Evolutionary conservation across 2,888 invertebrate genomes (phyloP), one percentile per base, ranked within the genome.

Genomic region (Parnassius apollo): DNA sequence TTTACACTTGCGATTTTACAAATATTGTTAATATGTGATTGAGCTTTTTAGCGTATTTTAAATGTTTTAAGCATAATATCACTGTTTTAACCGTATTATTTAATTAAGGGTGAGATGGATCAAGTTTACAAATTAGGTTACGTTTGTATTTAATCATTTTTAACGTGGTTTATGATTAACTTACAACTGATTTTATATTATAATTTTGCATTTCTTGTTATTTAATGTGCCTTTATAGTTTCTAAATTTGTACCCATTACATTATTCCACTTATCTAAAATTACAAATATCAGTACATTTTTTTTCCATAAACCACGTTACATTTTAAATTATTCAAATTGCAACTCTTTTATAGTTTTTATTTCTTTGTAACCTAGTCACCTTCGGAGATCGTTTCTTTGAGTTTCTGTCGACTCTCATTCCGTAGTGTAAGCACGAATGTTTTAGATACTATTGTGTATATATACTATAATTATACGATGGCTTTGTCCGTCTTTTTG

Each of bases 291-390:
- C 42, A 57, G 64, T 60, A 60, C 64, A 64, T 59, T 59, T 42
- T 44, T 44, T 35, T 12, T 53, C 8, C 44, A 22, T 51, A 35
- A 46, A 57, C 52, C 18, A n/a, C 44, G 51, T 56, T 8, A 12
- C 9, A 35, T 11, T 22, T 42, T 13, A 13, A 49, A 57, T 53
- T 61, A 57, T 25, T 59, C 45, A 59, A 52, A 63, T 66, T 69
- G 57, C 70, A 74, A 77, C 76, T 79, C 79, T 79, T 79, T 75
- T 70, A 73, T 75, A 73, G 70, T 71, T 72, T 68, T 65, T 71
- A 69, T 73, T 75, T 72, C 67, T 71, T 73, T 72, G 73, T 78
- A 77, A 74, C 76, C 82, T 82, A 88, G 89, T 89, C 89, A 88
- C 82, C 74, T 75, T 70, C 70, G 69, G 72, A 71, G 75, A 75